Evolutionary conservation across 2,113 vertebrate genomes (phyloP), one percentile per base, ranked within the genome.

Genomic region (Phalacrocorax carbo): DNA sequence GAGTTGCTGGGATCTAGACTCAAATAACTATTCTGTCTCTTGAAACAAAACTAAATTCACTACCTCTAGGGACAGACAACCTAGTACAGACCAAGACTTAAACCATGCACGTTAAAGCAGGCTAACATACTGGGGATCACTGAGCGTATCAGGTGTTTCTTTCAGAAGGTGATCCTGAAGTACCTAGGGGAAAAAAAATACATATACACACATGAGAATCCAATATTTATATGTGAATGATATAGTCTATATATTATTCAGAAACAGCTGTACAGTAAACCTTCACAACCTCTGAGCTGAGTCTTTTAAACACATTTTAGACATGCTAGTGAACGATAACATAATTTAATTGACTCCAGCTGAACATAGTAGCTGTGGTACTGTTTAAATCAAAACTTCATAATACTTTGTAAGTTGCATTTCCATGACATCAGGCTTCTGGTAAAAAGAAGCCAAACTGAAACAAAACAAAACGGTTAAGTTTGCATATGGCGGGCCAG

Each of bases 121-220:
- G 32, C 10, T 36, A 84, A 97, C 98, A 96, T 98, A 99, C 99
- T 99, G 99, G 40, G 99, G 98, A 93, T 99, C 99, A 89, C 99
- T 99, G 83, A 99, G 98, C 0, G 99, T 99, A 94, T 99, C 98
- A 1, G 99, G 98, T 0, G 99, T 99, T 98, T 99, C 99, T 90
- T 99, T 99, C 86, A 99, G 87, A 97, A 99, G 98, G 95, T 99
- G 98, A 98, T 99, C 99, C 65, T 99, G 99, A 76, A 99, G 98
- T 16, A 99, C 98, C 99, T 99, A 79, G 25, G 29, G 6, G 5
- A 11, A 51, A 96, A 95, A 58, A 51, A 13, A 10, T 3, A 58
- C 30, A 88, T 17, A 75, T 13, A 52, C 38, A 77, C 34, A 75
- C 3, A 23, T 51, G 18, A 51, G 76, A 86, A 83, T 42, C 8